These are phyloP conservation scores for Pterostichus madidus DNA, from an alignment of 2,888 invertebrate species.

Conservation along the genomic window DNA sequence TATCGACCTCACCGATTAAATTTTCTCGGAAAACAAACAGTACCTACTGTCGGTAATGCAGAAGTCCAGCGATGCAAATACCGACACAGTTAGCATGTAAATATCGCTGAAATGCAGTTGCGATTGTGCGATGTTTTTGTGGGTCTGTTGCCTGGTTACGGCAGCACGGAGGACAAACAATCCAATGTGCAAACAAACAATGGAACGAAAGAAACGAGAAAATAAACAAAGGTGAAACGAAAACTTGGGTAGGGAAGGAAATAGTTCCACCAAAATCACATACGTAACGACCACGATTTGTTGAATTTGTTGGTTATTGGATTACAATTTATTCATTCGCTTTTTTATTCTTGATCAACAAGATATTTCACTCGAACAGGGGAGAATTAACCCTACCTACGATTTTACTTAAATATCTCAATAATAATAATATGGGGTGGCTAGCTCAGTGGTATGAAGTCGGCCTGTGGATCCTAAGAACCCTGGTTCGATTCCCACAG, in stretches of 20 bases:
- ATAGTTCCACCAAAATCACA: neutral
- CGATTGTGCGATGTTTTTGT: slow-evolving; percentile 4
- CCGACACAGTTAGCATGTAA: neutral
- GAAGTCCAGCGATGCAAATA: too few relatives aligned
- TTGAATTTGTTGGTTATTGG: slow-evolving; percentile 24
- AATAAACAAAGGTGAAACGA: slow-evolving; percentile 36
- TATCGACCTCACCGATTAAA: too few relatives aligned
- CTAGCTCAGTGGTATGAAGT: too few relatives aligned
- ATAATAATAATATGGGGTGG: too few relatives aligned
- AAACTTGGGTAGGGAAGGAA: neutral
- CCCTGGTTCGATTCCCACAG: too few relatives aligned
- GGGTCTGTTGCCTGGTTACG: neutral
- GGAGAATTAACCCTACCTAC: too few relatives aligned
- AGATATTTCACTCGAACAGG: neutral
- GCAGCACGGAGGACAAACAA: slow-evolving; percentile 24
- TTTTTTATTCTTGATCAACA: neutral
- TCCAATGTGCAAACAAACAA: slow-evolving; percentile 34
- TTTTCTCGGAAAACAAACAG: too few relatives aligned
- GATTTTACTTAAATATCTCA: too few relatives aligned
- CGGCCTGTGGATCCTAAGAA: too few relatives aligned
- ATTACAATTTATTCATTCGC: slow-evolving; percentile 29
- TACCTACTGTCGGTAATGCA: too few relatives aligned
- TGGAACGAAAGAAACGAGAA: slow-evolving; percentile 29
- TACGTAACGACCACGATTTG: slow-evolving; percentile 11
- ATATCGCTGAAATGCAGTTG: neutral